Evolutionary conservation across 2,797 vertebrate species (phyloP), one percentile per base, ranked within the genome.

Genomic region (Delichon dasypus): DNA sequence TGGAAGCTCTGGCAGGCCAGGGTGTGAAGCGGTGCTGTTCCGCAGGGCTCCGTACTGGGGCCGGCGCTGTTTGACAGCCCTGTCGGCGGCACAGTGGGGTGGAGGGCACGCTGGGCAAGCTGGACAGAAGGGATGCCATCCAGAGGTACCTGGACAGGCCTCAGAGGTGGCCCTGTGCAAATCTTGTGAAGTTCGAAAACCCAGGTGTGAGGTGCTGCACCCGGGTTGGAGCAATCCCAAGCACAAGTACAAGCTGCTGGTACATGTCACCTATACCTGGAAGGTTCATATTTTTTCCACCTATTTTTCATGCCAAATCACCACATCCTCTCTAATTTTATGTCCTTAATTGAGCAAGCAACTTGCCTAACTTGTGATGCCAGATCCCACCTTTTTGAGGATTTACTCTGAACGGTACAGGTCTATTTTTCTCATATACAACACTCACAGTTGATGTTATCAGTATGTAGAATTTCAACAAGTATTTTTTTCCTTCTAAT

Each of bases 1-100:
- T 11, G 30, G 44, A 26, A 53, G 18, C 16, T 71, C 26, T 1
- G 5, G 45, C 25, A 45, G 51, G 32, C 1, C 8, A 0, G 0
- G n/a, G 38, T 34, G 45, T 62, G 62, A 32, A 16, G 51, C 5
- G 25, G 5, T 29, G 53, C 23, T 29, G 18, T 47, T 72, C 36
- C 1, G 1, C 75, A 45, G 67, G 51, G 60, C 10, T n/a, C 19
- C 0, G 22, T 13, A n/a, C 2, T 25, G 75, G 53, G 18, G 29
- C 51, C 9, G 2, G 53, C 68, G 18, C 16, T 17, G 20, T 10
- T 3, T 17, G 62, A 8, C 25, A 5, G 11, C 21, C 14, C 9
- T 10, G 9, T 8, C 30, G 27, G 47, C 17, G 34, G 4, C 66
- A 36, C 38, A 4, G 26, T 2, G 54, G 57, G 17, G 7, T 8